Evolutionary conservation across 2,113 vertebrate genomes (phyloP).

Genomic region (Pangasianodon hypophthalmus): DNA sequence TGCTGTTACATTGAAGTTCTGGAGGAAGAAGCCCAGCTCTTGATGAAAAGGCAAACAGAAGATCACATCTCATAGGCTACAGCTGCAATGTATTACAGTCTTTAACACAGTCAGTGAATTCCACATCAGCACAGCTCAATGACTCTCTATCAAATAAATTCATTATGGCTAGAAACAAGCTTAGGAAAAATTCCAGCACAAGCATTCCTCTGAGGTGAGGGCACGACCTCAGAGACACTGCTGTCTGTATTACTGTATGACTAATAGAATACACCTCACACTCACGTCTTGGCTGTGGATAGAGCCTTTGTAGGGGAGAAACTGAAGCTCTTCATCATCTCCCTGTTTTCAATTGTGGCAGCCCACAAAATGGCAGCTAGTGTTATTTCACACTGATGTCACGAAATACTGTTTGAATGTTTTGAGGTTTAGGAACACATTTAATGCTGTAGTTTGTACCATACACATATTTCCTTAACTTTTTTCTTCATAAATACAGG

Average conservation of each 20-base stretch:
- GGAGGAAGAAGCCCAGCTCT: not conserved
- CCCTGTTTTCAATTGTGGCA: constrained; percentile 29
- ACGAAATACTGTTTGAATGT: constrained; percentile 5
- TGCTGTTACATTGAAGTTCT: not conserved
- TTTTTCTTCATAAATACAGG: not conserved
- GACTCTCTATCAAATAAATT: constrained; percentile 58
- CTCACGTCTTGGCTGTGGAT: constrained; percentile 22
- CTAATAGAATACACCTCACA: constrained; percentile 30
- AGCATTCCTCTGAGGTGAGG: constrained; percentile 64
- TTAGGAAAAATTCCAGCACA: constrained; percentile 60
- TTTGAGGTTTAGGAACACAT: not conserved
- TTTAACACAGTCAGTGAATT: constrained; percentile 13
- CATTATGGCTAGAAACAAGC: constrained; percentile 66
- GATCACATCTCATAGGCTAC: constrained; percentile 54
- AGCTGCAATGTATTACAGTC: constrained; percentile 71
- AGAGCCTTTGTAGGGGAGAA: constrained; percentile 10
- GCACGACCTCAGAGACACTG: constrained; percentile 44
- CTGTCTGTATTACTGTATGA: constrained; percentile 30
- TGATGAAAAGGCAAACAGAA: constrained; percentile 53
- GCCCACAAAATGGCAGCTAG: constrained; percentile 6
- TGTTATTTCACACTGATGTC: constrained; percentile 9
- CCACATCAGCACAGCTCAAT: constrained; percentile 31
- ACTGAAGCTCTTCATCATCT: constrained; percentile 16
- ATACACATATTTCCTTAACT: constrained; percentile 9
- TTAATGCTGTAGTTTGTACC: not conserved